These are phyloP conservation scores for Crambe crambe DNA, from an alignment of 37 sponge, comb jelly and placozoan species.

Conservation along the genomic window DNA sequence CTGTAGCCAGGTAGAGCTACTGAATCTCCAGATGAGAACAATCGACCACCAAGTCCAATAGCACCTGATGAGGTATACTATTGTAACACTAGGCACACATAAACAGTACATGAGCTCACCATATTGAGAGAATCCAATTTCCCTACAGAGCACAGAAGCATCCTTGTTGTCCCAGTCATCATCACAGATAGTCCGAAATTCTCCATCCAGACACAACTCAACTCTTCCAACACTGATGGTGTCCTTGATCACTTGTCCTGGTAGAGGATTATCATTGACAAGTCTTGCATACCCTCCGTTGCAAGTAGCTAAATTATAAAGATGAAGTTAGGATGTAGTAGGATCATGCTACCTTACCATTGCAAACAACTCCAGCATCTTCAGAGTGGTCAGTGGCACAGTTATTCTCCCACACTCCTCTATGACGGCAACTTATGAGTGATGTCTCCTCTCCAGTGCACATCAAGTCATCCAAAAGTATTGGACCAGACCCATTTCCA, in stretches of 20 bases:
- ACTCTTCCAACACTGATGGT: conserved; percentile 30
- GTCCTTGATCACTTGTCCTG: conserved; percentile 6
- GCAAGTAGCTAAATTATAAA: neutral
- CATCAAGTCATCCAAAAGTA: conserved; percentile 14
- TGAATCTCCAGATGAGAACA: neutral
- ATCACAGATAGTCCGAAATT: conserved; percentile 31
- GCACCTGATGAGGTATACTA: neutral
- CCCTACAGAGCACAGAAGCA: conserved; percentile 38
- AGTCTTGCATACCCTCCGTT: neutral
- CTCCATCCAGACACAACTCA: conserved; percentile 27
- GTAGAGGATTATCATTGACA: neutral
- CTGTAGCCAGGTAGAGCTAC: neutral
- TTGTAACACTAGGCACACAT: neutral
- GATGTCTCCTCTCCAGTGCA: conserved; percentile 3
- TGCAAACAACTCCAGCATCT: conserved; percentile 57
- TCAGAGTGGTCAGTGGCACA: conserved; percentile 46
- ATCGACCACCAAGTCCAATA: neutral
- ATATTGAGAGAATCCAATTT: conserved; percentile 38
- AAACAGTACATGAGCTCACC: conserved; percentile 12
- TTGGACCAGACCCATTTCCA: conserved; percentile 26
- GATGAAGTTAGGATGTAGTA: neutral
- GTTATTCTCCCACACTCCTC: conserved; percentile 1
- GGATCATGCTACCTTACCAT: neutral
- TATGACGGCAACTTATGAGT: conserved; percentile 5
- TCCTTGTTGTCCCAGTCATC: conserved; percentile 22